Base-by-base conservation (phyloP, 53 echinoderm and acorn worm species). In the Arbacia lixula region DNA sequence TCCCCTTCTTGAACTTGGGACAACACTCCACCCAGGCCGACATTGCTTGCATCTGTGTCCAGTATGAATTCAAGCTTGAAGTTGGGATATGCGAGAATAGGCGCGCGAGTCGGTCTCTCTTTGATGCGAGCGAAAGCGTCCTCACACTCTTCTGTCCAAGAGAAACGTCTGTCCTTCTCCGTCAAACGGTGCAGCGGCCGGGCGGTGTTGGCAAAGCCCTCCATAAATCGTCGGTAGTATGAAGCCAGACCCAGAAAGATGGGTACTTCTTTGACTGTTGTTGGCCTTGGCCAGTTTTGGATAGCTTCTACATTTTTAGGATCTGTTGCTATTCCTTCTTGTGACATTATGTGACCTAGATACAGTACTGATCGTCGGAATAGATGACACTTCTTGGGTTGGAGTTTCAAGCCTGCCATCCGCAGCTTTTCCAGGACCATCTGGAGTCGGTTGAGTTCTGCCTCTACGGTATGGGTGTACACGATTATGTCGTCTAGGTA, bases 401-500 rank as follows among this genome's bases (percentile, higher is more conserved):
- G n/a, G 16, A 80, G 61, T 33, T 80, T 80, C 20, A 80, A 28
- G 2, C 39, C 61, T n/a, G 61, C 80, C 19, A 21, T n/a, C 41
- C 54, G 36, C 0, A 77, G 12, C 0, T 37, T 24, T 4, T 35
- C n/a, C 28, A 56, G 36, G 3, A 57, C 78, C 57, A 27, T 6
- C 11, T 33, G 16, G 26, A 80, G 82, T 6, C 64, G 40, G 16
- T 34, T 12, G 21, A 62, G 0, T 29, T 52, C 41, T 3, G 39
- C 64, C 4, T 63, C 46, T 2, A 63, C 24, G 1, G 63, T 62
- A 12, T 46, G 60, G 11, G 36, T 62, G 24, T 34, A 55, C 24
- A 81, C 82, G 2, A 81, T 36, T 0, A 81, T 31, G 12, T 81
- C 82, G 16, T 81, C 82, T 3, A 81, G 41, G 49, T 62, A 81